phyloP scores from a whole-genome alignment of 2,113 vertebrate species.

The Albula glossodonta region DNA sequence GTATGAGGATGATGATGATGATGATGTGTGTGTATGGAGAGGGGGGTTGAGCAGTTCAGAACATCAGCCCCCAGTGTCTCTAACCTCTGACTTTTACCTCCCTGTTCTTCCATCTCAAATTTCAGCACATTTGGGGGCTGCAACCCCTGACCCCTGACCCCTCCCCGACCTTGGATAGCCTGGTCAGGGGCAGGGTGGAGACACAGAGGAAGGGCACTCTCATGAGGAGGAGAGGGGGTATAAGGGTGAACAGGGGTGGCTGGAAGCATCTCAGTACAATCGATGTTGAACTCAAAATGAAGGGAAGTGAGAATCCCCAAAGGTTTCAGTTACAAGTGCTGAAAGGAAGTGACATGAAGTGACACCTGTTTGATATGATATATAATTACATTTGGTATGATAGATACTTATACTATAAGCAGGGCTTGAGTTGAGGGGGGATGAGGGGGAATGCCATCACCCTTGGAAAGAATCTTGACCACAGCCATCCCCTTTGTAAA shows the following conservation, averaged over 20 bases:
- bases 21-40: neutral
- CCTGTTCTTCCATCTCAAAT: conserved; percentile 33
- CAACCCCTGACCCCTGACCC: conserved; percentile 39
- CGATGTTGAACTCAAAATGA: neutral
- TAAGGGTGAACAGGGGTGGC: neutral
- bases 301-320: neutral
- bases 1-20: neutral
- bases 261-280: neutral
- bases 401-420: too few species aligned
- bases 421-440: too few species aligned
- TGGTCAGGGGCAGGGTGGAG: neutral
- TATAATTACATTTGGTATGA: neutral
- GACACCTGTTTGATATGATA: neutral
- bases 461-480: too few species aligned
- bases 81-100: conserved; percentile 38
- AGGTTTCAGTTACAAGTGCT: neutral
- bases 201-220: neutral
- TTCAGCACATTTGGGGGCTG: conserved; percentile 45
- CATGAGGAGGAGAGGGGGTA: neutral
- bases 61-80: conserved; percentile 39
- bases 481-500: too few species aligned
- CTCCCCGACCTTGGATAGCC: conserved; percentile 41
- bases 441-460: too few species aligned
- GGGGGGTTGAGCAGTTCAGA: neutral
- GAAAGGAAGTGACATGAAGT: neutral